Evolutionary conservation across 2,888 invertebrate species (phyloP), one percentile per base, ranked within the genome.

Genomic region (Agrotis clavis): DNA sequence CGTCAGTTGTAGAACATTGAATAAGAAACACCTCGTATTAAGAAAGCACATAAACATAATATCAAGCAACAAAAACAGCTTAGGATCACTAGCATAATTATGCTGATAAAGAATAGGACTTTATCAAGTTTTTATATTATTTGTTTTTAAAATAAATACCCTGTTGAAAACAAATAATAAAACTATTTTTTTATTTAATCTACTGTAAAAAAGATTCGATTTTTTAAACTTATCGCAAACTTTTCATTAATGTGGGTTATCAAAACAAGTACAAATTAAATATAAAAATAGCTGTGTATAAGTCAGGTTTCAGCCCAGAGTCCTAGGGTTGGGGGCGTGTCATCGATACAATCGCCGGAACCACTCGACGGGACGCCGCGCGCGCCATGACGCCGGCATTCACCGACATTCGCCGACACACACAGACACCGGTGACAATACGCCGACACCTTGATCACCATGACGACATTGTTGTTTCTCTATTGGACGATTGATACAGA

Each of bases 341-440:
- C 78, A 60, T 63, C 79, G 85, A 88, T 86, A 94, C 94, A 94
- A 94, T 94, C 93, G 85, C 94, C 94, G 94, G 94, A 94, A 94
- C 94, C 89, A 86, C 93, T 84, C 94, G 77, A 86, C 93, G 91
- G 94, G 94, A 90, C 86, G 73, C 77, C 76, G 89, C 87, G 86
- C 87, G 74, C 77, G 74, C 78, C 82, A 77, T 81, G 86, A 84
- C 84, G 86, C 75, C 83, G 77, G 75, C 77, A 77, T 68, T 69
- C 85, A 75, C 77, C 65, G 79, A 77, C 83, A 79, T 77, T 71
- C 74, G 76, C 82, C 71, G 81, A 67, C 75, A 70, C 81, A 79
- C 74, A 77, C 76, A 67, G 74, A 63, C 75, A 69, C 53, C 74
- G 78, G 78, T 81, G 86, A 79, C 84, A 81, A 84, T 79, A 78